phyloP scores from a whole-genome alignment of 2,797 vertebrate species.

The Lates japonicus region DNA sequence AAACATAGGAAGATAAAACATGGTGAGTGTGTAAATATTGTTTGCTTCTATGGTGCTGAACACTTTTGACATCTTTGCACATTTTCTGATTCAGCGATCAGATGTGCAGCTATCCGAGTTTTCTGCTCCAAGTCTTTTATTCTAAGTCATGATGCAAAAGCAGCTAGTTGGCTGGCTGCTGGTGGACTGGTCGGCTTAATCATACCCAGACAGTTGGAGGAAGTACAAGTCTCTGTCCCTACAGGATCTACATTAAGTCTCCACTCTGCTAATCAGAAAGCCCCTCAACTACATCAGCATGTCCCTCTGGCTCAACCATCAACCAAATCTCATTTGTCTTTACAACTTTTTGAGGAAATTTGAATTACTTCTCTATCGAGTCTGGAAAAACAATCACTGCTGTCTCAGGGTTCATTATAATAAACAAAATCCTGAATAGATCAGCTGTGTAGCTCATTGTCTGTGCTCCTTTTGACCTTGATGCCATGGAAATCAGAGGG shows the following conservation, averaged over 20 bases:
- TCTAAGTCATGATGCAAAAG: slow-evolving; percentile 41
- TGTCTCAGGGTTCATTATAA: slow-evolving; percentile 12
- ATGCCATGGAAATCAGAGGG: slow-evolving; percentile 53
- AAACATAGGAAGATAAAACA: background rate
- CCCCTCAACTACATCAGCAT: slow-evolving; percentile 63
- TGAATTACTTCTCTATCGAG: slow-evolving; percentile 24
- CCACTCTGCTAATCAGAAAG: slow-evolving; percentile 74
- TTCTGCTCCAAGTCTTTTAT: slow-evolving; percentile 22
- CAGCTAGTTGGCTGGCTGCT: slow-evolving; percentile 49
- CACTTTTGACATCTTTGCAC: slow-evolving; percentile 6
- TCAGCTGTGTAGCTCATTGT: slow-evolving; percentile 23
- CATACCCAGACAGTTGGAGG: slow-evolving; percentile 78
- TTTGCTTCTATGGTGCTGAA: slow-evolving; percentile 10
- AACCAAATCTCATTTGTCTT: slow-evolving; percentile 52
- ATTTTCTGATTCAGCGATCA: slow-evolving; percentile 26
- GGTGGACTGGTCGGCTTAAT: slow-evolving; percentile 70
- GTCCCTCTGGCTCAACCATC: slow-evolving; percentile 47
- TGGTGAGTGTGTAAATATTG: slow-evolving; percentile 13
- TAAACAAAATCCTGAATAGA: slow-evolving; percentile 19
- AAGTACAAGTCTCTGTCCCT: slow-evolving; percentile 68
- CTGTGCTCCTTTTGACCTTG: slow-evolving; percentile 46
- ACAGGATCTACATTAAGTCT: slow-evolving; percentile 71
- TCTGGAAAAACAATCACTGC: slow-evolving; percentile 40
- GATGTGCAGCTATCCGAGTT: slow-evolving; percentile 14
- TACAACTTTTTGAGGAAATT: slow-evolving; percentile 43